Evolutionary conservation across 2,888 invertebrate species (phyloP), one percentile per base, ranked within the genome.

Genomic region (Eristalis tenax): DNA sequence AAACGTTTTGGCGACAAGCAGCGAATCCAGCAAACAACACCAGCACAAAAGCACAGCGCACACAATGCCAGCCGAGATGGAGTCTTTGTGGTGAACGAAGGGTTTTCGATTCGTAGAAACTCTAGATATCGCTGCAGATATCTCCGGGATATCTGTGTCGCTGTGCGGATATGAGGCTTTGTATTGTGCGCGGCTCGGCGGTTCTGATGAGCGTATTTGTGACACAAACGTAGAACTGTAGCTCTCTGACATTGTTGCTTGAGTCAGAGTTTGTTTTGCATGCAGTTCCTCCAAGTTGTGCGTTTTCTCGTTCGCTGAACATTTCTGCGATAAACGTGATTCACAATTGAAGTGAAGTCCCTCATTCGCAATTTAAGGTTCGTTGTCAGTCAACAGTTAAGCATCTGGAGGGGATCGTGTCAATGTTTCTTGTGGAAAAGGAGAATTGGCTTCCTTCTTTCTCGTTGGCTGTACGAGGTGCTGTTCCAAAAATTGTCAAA

Each of bases 91-190:
- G 56, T 23, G 76, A 73, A 50, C 65, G 70, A 77, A 83, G 83
- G 83, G 83, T 73, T 83, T 83, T 77, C 50, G 61, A 73, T 83
- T 83, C 77, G 83, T 77, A 73, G 83, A 77, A 83, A 83, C 66
- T 77, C 43, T 6, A 61, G 77, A 73, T 83, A 73, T 83, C 73
- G 77, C 22, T 11, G 61, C 28, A 77, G 83, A 78, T 77, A 76
- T 69, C 69, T 68, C 38, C 40, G 23, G 57, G 68, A 63, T 80
- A 82, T 82, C 76, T 82, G 77, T 83, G 83, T 77, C 77, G 66
- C 68, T 77, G 83, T 68, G 71, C 83, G 83, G 77, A 83, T 83
- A 77, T 83, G 83, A 66, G 59, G 35, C 57, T 69, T 69, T 63
- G 15, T 26, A 15, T 40, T 65, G 6, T 57, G 38, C 10, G 59